Evolutionary conservation across 2,888 invertebrate genomes (phyloP), one percentile per base, ranked within the genome.

Genomic region (Drosophila nr. perissopoda): DNA sequence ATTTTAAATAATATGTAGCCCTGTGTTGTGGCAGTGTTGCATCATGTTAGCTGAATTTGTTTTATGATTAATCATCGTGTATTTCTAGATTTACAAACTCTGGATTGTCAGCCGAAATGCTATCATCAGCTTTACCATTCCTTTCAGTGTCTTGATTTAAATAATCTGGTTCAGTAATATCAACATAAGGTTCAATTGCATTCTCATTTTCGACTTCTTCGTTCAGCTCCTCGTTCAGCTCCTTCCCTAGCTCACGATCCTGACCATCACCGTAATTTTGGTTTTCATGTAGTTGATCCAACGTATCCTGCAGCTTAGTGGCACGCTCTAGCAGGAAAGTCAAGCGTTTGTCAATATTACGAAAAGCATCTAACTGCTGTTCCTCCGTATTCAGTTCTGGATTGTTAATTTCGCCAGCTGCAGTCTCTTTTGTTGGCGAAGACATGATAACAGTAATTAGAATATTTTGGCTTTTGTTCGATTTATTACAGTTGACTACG

Each of bases 341-440:
- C 54, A 87, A 58, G 10, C 82, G 84, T 0, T 64, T 52, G 42
- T 74, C 83, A 46, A 87, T 72, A 1, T 64, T 70, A 1, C 7
- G n/a, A 18, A 83, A 69, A 4, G n/a, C 29, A 21, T 73, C 61
- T 10, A 36, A 3, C 10, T 18, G 56, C 36, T 34, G 13, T 8
- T 34, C 36, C 4, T 25, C 8, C 1, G 49, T 51, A 48, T 2
- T 18, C 31, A 16, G 4, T 53, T 72, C 36, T 5, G 40, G 27
- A 4, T 48, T 16, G 29, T 27, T n/a, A 4, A 40, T 13, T 52
- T 49, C 4, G 25, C 42, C 31, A 36, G 21, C 31, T 18, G 21
- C 13, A 11, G 53, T 13, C 11, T 31, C 1, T 27, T 48, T 59
- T 34, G 25, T 54, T 10, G 57, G 34, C 36, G 42, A 46, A 34